Conservation (phyloP, 2,797 vertebrate species). For the Alfaro cultratus region DNA sequence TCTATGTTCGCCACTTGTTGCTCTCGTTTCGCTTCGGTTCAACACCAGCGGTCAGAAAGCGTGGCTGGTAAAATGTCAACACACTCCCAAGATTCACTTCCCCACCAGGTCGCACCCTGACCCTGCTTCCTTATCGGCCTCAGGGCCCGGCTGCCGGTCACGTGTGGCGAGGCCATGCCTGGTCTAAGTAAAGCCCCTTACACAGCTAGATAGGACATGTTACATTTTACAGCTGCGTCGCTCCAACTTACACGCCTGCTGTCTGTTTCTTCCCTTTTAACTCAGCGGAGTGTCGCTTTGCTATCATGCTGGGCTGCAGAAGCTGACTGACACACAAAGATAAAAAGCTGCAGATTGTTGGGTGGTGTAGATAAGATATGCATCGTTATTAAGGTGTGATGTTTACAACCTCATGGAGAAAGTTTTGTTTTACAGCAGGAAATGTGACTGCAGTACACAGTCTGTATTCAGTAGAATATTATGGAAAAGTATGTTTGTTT, state of each 20-base stretch:
- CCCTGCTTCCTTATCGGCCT: slow-evolving; percentile 50
- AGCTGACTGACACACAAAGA: slow-evolving; percentile 24
- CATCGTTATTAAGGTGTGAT: not conserved
- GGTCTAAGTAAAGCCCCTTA: slow-evolving; percentile 61
- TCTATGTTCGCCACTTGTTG: slow-evolving; percentile 55
- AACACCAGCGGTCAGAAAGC: slow-evolving; percentile 32
- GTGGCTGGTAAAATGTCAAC: slow-evolving; percentile 34
- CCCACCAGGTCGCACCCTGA: slow-evolving; percentile 2
- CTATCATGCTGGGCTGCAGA: slow-evolving; percentile 7
- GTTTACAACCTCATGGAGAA: not conserved
- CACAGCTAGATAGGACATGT: slow-evolving; percentile 63
- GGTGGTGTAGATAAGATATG: not conserved
- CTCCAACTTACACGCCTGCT: slow-evolving; percentile 30
- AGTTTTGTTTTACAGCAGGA: not conserved
- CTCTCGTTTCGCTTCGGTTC: slow-evolving; percentile 37
- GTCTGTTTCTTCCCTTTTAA: slow-evolving; percentile 31
- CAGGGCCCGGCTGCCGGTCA: slow-evolving; percentile 40
- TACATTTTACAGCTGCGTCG: slow-evolving; percentile 65
- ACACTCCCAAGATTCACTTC: slow-evolving; percentile 31
- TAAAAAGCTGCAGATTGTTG: slow-evolving; percentile 39
- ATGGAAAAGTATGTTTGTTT: not conserved
- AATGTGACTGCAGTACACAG: not conserved
- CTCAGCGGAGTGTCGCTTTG: not conserved
- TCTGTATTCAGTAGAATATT: not conserved
- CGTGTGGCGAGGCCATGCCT: slow-evolving; percentile 34